Conservation (phyloP, 1,140 invertebrate genomes). For the Leptinotarsa lineolata region DNA sequence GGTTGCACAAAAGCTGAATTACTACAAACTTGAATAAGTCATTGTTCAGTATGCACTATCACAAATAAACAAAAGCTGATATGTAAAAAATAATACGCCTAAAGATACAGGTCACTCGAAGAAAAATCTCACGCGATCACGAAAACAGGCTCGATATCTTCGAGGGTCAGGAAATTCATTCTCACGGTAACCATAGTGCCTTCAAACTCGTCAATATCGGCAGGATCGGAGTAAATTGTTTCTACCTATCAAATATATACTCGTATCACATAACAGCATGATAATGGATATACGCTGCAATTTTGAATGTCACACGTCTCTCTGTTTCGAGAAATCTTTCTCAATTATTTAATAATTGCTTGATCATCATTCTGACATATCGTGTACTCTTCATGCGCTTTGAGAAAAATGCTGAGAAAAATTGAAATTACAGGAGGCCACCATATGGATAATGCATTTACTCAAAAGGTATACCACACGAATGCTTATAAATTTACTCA, state of each 20-base stretch:
- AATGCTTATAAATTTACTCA: no score
- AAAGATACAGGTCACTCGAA: constrained; percentile 13
- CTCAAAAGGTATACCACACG: no score
- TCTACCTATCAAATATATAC: background rate
- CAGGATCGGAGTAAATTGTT: constrained; percentile 9
- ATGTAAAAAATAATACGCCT: background rate
- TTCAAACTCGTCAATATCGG: constrained; percentile 13
- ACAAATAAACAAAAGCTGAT: constrained; percentile 6
- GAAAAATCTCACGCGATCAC: constrained; percentile 14
- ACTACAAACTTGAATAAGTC: background rate
- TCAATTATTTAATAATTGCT: background rate
- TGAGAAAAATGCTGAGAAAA: no score
- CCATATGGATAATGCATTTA: no score
- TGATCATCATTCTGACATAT: background rate
- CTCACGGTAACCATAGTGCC: constrained; percentile 11
- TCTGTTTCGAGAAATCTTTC: background rate
- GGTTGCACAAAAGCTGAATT: no score
- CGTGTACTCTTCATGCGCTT: background rate
- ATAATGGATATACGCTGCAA: background rate
- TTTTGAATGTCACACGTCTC: background rate
- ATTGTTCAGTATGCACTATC: constrained; percentile 1
- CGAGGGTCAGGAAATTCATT: constrained; percentile 1
- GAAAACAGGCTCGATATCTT: background rate
- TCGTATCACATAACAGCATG: background rate
- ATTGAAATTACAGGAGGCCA: no score